These are phyloP conservation scores for Hymenochirus boettgeri DNA, from an alignment of 2,113 vertebrate genomes.

Conservation along the genomic window DNA sequence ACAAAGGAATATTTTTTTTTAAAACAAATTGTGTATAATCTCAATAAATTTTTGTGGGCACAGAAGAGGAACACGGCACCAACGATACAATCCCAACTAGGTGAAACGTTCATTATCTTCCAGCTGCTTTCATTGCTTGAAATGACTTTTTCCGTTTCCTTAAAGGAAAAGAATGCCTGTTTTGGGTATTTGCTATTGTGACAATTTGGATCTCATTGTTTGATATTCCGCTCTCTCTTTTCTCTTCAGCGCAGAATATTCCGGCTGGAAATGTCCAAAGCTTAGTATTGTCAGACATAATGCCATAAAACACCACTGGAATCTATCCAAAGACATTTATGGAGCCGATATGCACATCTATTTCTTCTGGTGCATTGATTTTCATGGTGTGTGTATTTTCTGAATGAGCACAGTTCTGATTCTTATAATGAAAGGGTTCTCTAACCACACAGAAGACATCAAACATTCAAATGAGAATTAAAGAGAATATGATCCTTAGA, in stretches of 20 bases:
- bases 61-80: no score
- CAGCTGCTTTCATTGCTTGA: no score
- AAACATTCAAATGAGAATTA: background rate
- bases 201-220: slow-evolving; percentile 6
- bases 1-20: no score
- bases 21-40: no score
- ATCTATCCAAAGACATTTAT: slow-evolving; percentile 6
- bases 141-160: no score
- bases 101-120: no score
- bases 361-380: slow-evolving; percentile 19
- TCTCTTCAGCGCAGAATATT: background rate
- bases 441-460: background rate
- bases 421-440: background rate
- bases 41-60: no score
- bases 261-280: slow-evolving; percentile 13
- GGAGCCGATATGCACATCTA: background rate
- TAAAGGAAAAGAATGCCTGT: no score
- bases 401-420: slow-evolving; percentile 8
- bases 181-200: background rate
- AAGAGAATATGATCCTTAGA: no score
- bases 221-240: background rate
- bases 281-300: slow-evolving; percentile 11
- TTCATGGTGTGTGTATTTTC: slow-evolving; percentile 5
- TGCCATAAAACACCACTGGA: slow-evolving; percentile 9
- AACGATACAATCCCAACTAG: no score